phyloP scores from a whole-genome alignment of 2,888 invertebrate genomes.

The Epiblema foenella region DNA sequence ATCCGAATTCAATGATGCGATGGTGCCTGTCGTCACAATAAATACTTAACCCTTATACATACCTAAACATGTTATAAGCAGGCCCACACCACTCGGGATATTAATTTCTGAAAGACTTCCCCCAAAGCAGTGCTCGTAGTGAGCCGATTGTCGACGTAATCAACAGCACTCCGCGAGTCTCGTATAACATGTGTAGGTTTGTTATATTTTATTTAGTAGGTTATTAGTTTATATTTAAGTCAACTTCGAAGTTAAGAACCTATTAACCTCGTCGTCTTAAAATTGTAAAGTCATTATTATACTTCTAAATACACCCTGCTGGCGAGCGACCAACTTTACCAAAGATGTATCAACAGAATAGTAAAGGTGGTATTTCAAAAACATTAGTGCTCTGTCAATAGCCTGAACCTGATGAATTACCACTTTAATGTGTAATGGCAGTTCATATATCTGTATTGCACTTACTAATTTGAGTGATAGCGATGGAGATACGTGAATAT shows the following conservation, averaged over 20 bases:
- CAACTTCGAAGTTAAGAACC: conserved; percentile 38
- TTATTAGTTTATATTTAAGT: conserved; percentile 31
- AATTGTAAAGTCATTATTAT: conserved; percentile 41
- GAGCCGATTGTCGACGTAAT: neutral
- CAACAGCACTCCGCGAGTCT: neutral
- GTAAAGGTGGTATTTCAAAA: no score
- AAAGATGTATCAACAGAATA: neutral
- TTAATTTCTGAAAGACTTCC: neutral
- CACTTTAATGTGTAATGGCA: no score
- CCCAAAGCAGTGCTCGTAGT: neutral
- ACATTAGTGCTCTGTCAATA: neutral
- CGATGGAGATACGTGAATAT: neutral
- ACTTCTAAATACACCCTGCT: conserved; percentile 26
- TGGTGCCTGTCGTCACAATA: conserved; percentile 28
- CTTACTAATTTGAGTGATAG: neutral
- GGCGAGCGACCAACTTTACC: conserved; percentile 4
- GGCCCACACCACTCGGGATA: no score
- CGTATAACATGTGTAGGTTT: conserved; percentile 25
- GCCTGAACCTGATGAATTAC: no score
- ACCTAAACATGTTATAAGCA: conserved; percentile 19
- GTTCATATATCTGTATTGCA: no score
- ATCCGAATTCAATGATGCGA: neutral
- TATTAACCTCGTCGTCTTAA: conserved; percentile 41
- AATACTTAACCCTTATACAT: conserved; percentile 31
- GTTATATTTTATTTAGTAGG: conserved; percentile 29